Evolutionary conservation across 1,140 invertebrate genomes (phyloP).

Genomic region (Dinoponera quadriceps): DNA sequence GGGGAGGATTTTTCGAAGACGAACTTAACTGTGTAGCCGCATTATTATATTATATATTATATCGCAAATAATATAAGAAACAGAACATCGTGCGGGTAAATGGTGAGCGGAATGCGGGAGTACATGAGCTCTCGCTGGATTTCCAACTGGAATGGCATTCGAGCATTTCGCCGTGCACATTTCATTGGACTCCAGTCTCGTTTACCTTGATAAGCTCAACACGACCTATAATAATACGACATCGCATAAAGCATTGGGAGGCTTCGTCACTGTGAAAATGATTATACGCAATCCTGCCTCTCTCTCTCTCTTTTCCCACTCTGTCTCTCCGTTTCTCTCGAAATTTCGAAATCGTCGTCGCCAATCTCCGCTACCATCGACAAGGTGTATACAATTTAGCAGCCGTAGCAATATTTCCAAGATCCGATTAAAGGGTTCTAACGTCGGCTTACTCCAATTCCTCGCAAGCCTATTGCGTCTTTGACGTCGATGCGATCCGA

Average conservation of each 20-base stretch:
- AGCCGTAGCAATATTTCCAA: not conserved
- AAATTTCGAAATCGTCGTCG: not conserved
- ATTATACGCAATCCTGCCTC: not conserved
- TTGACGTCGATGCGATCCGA: conserved; percentile 5
- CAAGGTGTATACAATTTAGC: not conserved
- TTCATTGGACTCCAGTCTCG: no score
- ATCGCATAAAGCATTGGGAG: no score
- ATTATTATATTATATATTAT: not conserved
- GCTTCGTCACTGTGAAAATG: no score
- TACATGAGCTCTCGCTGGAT: no score
- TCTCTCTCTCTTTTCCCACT: not conserved
- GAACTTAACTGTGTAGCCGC: no score
- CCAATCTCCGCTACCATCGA: not conserved
- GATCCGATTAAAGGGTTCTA: not conserved
- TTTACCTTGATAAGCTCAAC: no score
- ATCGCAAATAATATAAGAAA: no score
- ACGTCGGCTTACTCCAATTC: conserved; percentile 35
- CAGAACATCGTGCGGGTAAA: no score
- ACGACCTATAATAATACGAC: no score
- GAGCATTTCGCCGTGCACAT: no score
- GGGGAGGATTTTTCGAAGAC: not conserved
- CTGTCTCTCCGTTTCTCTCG: conserved; percentile 12
- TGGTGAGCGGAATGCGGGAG: no score
- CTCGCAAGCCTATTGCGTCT: conserved; percentile 36
- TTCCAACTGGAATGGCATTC: no score